These are phyloP conservation scores for Geophilus truncorum DNA, from an alignment of 2,888 invertebrate genomes.

Conservation along the genomic window DNA sequence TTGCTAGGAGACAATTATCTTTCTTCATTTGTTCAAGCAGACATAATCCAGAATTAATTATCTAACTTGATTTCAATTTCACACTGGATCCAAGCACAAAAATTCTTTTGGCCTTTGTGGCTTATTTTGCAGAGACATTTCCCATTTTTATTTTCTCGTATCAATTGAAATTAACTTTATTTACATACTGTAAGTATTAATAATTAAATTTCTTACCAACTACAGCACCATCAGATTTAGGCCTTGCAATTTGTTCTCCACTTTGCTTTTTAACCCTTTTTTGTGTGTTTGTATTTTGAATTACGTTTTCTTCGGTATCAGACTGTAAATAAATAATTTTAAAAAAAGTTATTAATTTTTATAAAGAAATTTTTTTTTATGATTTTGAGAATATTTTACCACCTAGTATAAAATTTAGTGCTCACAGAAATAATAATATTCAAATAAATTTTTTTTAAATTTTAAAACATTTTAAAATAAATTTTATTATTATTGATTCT, in stretches of 20 bases:
- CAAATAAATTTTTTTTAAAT: too few species aligned
- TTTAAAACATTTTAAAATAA: too few species aligned
- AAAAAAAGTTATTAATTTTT: not conserved
- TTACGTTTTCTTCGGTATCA: not conserved
- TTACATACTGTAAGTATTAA: not conserved
- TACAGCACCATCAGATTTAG: constrained; percentile 29
- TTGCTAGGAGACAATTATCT: not conserved
- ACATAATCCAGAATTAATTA: not conserved
- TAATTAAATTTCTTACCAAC: not conserved
- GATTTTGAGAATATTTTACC: too few species aligned
- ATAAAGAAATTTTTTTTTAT: too few species aligned
- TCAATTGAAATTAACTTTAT: too few species aligned
- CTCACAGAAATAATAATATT: too few species aligned
- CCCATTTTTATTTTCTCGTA: not conserved
- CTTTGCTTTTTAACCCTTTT: constrained; percentile 6
- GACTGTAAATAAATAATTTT: not conserved
- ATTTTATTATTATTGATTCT: too few species aligned
- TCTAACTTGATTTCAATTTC: not conserved
- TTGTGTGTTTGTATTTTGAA: constrained; percentile 22
- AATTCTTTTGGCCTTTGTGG: not conserved
- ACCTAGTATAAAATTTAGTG: too few species aligned
- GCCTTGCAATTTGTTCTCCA: constrained; percentile 6
- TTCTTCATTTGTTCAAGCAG: not conserved
- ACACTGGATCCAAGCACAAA: not conserved
- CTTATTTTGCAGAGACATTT: not conserved